These are phyloP conservation scores for Athripsodes cinereus DNA, from an alignment of 2,888 invertebrate genomes.

Conservation along the genomic window DNA sequence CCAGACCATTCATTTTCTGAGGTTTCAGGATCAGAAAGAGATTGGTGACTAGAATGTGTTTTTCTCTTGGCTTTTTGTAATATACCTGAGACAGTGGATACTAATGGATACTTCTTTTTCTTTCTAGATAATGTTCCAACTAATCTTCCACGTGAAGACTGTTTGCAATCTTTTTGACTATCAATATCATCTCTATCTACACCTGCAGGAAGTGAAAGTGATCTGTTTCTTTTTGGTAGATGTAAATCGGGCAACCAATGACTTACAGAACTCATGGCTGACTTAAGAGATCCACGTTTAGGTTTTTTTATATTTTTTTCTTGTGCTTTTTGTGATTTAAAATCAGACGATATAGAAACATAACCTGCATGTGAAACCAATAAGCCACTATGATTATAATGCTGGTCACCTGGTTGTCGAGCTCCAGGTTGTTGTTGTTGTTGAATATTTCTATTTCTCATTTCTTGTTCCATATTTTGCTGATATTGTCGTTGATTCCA, in stretches of 20 bases:
- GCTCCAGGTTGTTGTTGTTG: slow-evolving; percentile 29
- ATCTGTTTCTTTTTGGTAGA: slow-evolving; percentile 69
- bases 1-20: slow-evolving; percentile 67
- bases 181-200: slow-evolving; percentile 53
- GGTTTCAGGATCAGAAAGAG: slow-evolving; percentile 70
- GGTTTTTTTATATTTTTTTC: slow-evolving; percentile 61
- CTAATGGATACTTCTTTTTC: slow-evolving; percentile 75
- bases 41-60: slow-evolving; percentile 55
- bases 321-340: slow-evolving; percentile 48
- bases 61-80: slow-evolving; percentile 77
- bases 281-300: slow-evolving; percentile 66
- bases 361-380: slow-evolving; percentile 74
- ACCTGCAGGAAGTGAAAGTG: slow-evolving; percentile 74
- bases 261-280: slow-evolving; percentile 74
- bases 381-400: slow-evolving; percentile 52
- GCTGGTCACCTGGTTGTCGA: slow-evolving; percentile 30
- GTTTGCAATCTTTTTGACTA: slow-evolving; percentile 45
- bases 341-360: slow-evolving; percentile 65
- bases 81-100: slow-evolving; percentile 78
- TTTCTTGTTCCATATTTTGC: slow-evolving; percentile 39
- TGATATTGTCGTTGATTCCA: slow-evolving; percentile 32
- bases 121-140: slow-evolving; percentile 41
- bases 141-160: slow-evolving; percentile 41
- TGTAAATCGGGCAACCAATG: slow-evolving; percentile 78
- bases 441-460: slow-evolving; percentile 49